These are phyloP conservation scores for Sphenopsis melanotis DNA, from an alignment of 2,797 vertebrate species.

Conservation along the genomic window DNA sequence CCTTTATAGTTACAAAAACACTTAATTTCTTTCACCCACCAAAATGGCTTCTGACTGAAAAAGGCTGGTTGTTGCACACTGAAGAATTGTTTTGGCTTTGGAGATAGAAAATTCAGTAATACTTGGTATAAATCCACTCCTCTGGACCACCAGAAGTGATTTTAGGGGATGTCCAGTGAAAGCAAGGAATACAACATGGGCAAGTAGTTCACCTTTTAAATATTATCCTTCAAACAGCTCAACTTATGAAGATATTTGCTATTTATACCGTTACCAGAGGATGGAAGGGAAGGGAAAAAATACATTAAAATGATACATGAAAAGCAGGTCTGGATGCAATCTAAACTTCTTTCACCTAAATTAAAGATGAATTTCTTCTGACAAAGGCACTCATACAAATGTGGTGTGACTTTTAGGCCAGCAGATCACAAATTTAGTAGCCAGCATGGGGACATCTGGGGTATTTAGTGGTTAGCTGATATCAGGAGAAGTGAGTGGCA, in stretches of 20 bases:
- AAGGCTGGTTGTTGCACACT: background rate
- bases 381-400: background rate
- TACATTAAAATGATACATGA: background rate
- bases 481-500: background rate
- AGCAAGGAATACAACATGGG: background rate
- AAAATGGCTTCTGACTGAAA: background rate
- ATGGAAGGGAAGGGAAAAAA: background rate
- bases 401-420: background rate
- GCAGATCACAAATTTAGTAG: background rate
- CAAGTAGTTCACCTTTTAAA: background rate
- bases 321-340: background rate
- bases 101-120: background rate
- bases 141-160: background rate
- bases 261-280: background rate
- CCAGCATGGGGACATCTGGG: background rate
- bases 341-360: background rate
- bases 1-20: background rate
- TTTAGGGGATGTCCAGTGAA: background rate
- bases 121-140: background rate
- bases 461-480: background rate
- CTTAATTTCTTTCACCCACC: conserved; percentile 3
- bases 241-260: background rate
- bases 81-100: background rate
- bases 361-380: background rate
- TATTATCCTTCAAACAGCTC: background rate